Conservation (phyloP, 1,140 invertebrate species). For the Atta cephalotes region DNA sequence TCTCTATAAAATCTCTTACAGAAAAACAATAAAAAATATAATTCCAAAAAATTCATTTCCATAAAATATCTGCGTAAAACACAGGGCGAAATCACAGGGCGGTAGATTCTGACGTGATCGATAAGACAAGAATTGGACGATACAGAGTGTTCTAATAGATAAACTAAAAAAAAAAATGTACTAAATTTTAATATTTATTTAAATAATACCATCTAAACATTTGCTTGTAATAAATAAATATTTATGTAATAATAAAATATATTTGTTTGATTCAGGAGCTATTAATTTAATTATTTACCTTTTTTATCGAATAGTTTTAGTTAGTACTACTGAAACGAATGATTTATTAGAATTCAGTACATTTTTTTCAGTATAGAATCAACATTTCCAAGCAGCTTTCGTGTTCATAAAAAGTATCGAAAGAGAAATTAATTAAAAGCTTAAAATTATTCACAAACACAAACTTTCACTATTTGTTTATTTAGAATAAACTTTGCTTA, state of each 20-base stretch:
- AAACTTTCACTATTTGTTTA: neutral
- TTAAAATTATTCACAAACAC: neutral
- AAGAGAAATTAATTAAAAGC: neutral
- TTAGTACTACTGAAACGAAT: no score
- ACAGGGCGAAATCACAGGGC: neutral
- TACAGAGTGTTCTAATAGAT: neutral
- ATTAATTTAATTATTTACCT: no score
- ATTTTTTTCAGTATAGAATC: neutral
- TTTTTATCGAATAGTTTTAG: no score
- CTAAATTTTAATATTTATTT: no score
- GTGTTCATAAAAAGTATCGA: neutral
- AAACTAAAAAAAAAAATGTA: neutral
- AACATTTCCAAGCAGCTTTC: no score
- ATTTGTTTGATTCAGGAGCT: no score
- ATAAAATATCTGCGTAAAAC: neutral
- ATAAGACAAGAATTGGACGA: slow-evolving; percentile 28
- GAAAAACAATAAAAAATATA: slow-evolving; percentile 9
- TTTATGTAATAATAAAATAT: no score
- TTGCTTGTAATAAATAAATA: no score
- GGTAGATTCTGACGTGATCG: neutral
- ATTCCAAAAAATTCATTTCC: neutral
- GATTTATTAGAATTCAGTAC: no score
- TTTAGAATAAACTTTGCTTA: neutral
- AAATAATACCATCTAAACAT: no score
- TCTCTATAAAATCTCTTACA: neutral